phyloP scores from a whole-genome alignment of 23 tunicate species.

The Botrylloides violaceus region DNA sequence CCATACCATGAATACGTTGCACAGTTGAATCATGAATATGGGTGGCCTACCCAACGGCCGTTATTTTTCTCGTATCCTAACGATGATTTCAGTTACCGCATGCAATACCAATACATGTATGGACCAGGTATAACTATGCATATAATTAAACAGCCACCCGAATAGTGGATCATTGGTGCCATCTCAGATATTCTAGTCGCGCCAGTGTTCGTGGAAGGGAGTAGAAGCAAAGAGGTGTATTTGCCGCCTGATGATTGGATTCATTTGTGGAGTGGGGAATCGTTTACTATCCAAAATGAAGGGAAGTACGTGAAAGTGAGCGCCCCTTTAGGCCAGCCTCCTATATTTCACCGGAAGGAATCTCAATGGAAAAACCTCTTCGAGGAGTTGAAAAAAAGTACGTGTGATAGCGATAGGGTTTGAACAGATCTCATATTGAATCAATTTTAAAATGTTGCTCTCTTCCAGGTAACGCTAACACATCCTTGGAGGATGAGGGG shows the following conservation, averaged over 20 bases:
- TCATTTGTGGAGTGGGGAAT: slow-evolving; percentile 63
- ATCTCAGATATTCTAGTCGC: slow-evolving; percentile 65
- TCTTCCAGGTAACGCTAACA: not conserved
- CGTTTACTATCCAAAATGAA: slow-evolving; percentile 10
- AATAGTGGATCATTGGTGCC: not conserved
- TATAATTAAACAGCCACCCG: not conserved
- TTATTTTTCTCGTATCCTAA: slow-evolving; percentile 67
- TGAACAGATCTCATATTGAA: not conserved
- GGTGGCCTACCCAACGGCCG: slow-evolving; percentile 86
- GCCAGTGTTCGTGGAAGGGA: slow-evolving; percentile 67
- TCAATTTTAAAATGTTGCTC: not conserved
- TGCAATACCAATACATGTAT: slow-evolving; percentile 70
- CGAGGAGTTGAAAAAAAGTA: slow-evolving; percentile 21
- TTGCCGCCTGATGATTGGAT: slow-evolving; percentile 79
- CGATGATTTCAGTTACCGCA: slow-evolving; percentile 50
- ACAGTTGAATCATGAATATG: slow-evolving; percentile 22
- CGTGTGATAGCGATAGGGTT: not conserved
- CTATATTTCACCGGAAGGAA: slow-evolving; percentile 59
- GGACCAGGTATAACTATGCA: slow-evolving; percentile 42
- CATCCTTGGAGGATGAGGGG: slow-evolving; percentile 21
- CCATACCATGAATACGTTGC: slow-evolving; percentile 67
- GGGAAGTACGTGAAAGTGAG: slow-evolving; percentile 36
- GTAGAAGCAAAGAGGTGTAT: slow-evolving; percentile 37
- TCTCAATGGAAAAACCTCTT: slow-evolving; percentile 40
- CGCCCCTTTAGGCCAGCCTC: slow-evolving; percentile 69